Conservation (phyloP, 2,113 vertebrate genomes). For the Urocynchramus pylzowi region DNA sequence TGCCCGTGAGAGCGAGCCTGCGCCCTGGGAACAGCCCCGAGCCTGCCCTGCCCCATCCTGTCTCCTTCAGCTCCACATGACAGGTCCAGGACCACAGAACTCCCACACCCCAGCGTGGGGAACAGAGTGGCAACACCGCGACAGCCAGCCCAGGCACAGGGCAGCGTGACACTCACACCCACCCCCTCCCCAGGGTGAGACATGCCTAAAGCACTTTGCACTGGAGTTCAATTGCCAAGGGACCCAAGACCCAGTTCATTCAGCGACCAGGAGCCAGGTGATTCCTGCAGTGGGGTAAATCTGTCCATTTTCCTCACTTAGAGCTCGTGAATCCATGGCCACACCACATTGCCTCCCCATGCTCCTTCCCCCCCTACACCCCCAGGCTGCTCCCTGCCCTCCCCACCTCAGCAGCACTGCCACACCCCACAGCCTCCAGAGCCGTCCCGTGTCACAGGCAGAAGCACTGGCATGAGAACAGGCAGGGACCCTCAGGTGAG, state of each 20-base stretch:
- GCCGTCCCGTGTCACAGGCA: fast-evolving
- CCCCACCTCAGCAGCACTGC: background rate
- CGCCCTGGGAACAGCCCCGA: fast-evolving
- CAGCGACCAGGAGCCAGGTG: background rate
- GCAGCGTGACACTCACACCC: no score
- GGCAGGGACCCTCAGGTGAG: background rate
- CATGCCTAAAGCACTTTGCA: background rate
- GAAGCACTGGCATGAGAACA: fast-evolving
- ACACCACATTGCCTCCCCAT: background rate
- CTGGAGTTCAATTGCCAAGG: background rate
- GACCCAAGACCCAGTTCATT: background rate
- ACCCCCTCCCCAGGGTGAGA: no score
- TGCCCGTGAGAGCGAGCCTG: fast-evolving
- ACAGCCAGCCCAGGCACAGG: background rate
- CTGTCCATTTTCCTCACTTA: background rate
- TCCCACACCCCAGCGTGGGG: background rate
- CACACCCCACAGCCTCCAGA: background rate
- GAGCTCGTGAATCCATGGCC: fast-evolving
- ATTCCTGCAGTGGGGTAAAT: background rate
- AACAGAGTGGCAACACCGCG: fast-evolving
- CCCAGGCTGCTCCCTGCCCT: no score
- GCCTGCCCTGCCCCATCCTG: background rate
- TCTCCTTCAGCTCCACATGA: background rate
- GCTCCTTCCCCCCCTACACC: background rate
- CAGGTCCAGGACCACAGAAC: background rate